Conservation (phyloP, 1,140 invertebrate genomes). For the Geopemphigus sp. region DNA sequence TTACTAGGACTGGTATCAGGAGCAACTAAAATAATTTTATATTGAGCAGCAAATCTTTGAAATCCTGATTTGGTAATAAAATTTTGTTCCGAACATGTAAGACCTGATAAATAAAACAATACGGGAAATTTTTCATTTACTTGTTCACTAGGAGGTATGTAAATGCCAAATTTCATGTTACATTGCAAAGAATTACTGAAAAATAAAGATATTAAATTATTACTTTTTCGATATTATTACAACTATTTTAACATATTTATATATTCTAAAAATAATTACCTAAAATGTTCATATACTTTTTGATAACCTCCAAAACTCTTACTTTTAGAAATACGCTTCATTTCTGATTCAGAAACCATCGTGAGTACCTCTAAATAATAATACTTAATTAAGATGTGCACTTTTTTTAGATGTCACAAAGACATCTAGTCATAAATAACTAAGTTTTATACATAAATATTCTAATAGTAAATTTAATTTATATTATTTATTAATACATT, state of each 20-base stretch:
- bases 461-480: no score
- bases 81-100: constrained; percentile 95
- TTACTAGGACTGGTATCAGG: constrained; percentile 93
- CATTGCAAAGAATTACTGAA: constrained; percentile 75
- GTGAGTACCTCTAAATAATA: not conserved
- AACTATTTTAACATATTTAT: no score
- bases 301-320: constrained; percentile 74
- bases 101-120: constrained; percentile 89
- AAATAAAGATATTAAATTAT: constrained; percentile 51
- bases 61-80: constrained; percentile 93
- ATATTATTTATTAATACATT: no score
- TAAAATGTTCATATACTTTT: constrained; percentile 82
- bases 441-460: no score
- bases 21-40: constrained; percentile 80
- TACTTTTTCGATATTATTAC: not conserved
- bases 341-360: constrained; percentile 22
- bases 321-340: constrained; percentile 8
- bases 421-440: no score
- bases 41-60: constrained; percentile 80
- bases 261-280: constrained; percentile 56
- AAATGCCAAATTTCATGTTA: constrained; percentile 91
- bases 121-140: constrained; percentile 71
- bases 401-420: no score
- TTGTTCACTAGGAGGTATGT: constrained; percentile 71
- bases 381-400: not conserved